These are phyloP conservation scores for Acridotheres tristis DNA, from an alignment of 2,797 vertebrate genomes.

Conservation along the genomic window DNA sequence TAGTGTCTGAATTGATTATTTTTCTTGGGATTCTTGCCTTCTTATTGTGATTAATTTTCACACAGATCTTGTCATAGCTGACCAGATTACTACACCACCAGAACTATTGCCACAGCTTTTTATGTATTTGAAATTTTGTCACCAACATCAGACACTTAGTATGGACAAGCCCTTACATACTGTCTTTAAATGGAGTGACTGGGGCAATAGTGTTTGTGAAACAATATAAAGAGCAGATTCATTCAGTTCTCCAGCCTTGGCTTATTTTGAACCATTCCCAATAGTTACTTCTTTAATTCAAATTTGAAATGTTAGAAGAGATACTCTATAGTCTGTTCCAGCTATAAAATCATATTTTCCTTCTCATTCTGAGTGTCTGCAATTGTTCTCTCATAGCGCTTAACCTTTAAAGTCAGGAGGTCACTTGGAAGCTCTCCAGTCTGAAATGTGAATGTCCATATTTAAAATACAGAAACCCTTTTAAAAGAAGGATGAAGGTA, in stretches of 20 bases:
- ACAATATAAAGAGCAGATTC: conserved; percentile 11
- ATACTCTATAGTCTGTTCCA: conserved; percentile 49
- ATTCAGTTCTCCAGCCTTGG: conserved; percentile 6
- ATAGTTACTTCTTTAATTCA: conserved; percentile 45
- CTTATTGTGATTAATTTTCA: neutral
- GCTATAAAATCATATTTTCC: conserved; percentile 63
- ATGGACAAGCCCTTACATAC: neutral
- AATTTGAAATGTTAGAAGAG: conserved; percentile 58
- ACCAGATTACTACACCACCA: neutral
- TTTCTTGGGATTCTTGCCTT: neutral
- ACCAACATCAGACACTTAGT: neutral
- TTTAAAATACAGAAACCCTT: conserved; percentile 73
- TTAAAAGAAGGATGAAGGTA: conserved; percentile 57
- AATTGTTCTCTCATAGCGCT: conserved; percentile 39
- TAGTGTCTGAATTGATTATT: neutral
- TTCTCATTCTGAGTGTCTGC: conserved; percentile 48
- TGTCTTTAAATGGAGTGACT: neutral
- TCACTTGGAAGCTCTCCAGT: conserved; percentile 69
- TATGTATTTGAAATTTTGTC: neutral
- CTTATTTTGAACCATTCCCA: neutral
- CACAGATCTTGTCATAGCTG: neutral
- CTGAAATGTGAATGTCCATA: conserved; percentile 69
- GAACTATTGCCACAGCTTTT: neutral
- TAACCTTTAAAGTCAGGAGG: conserved; percentile 53
- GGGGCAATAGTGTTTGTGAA: neutral